Conservation (phyloP, 2,797 vertebrate species). For the Gallinago stenura region DNA sequence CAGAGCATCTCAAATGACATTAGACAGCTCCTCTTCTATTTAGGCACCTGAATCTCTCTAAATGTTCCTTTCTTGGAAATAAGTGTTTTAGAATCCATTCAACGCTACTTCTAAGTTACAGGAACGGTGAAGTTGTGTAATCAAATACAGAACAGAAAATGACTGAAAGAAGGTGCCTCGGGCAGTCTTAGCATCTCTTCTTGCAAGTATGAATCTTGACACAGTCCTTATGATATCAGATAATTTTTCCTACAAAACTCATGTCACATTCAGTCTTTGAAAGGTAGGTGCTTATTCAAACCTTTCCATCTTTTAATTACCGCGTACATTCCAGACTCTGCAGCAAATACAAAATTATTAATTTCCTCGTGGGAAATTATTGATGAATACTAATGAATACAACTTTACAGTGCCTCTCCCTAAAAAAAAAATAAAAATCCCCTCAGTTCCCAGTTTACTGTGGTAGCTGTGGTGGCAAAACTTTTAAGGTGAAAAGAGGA, state of each 20-base stretch:
- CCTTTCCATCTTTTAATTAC: conserved; percentile 36
- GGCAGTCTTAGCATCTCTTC: conserved; percentile 19
- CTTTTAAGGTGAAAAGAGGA: background rate
- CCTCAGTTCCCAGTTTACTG: background rate
- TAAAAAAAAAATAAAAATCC: background rate
- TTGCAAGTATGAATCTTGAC: background rate
- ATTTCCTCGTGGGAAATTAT: conserved; percentile 40
- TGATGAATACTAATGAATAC: conserved; percentile 41
- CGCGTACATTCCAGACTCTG: conserved; percentile 5
- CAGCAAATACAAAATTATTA: conserved; percentile 21
- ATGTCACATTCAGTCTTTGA: background rate
- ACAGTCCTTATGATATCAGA: background rate
- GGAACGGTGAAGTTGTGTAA: conserved; percentile 10
- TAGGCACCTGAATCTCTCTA: conserved; percentile 60
- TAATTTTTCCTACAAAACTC: background rate
- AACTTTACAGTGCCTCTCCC: background rate
- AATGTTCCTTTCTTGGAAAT: conserved; percentile 60
- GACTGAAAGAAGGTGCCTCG: conserved; percentile 11
- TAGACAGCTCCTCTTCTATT: conserved; percentile 57
- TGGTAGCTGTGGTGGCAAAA: background rate
- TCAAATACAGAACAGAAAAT: conserved; percentile 53
- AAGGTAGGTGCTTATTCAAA: background rate
- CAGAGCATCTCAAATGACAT: conserved; percentile 64
- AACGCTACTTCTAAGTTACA: conserved; percentile 17
- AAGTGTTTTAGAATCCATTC: conserved; percentile 41